Evolutionary conservation across 2,888 invertebrate species (phyloP), one percentile per base, ranked within the genome.

Genomic region (Mantis religiosa): DNA sequence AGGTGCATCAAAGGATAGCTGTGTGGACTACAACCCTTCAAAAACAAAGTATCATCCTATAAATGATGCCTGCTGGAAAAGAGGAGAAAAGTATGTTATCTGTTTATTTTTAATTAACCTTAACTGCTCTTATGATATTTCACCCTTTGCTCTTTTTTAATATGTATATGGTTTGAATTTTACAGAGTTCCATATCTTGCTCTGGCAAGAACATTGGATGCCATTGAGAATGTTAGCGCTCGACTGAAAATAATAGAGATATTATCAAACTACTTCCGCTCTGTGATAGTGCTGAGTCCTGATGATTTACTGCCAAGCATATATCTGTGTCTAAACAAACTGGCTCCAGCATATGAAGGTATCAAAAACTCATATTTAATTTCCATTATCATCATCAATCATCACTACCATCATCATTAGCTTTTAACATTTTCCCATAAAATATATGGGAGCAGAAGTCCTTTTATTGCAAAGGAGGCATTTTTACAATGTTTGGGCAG

Each of bases 331-430:
- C 94, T 99, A n/a, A 99, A 99, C 93, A 97, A 97, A 93, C 94
- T 99, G 84, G 99, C 98, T 0, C 99, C 99, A 0, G 98, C 99
- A 0, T 99, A 99, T 93, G 98, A 98, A 93, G 99, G 98, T 94
- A 92, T 92, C 0, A 71, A 25, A 14, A 86, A 41, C 54, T 81
- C n/a, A n/a, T 89, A 89, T 90, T 89, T 88, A 89, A 89, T 30
- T n/a, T 30, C 90, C 88, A 84, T 83, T 30, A 30, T 30, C 30
- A 30, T n/a, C 30, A 30, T 30, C 30, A 30, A 30, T 30, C 30
- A 30, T 30, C 30, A 30, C 4, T 30, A 30, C 4, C 4, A 30
- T 30, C 30, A 30, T 30, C 7, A 34, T 7, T 7, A 34, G 4
- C 30, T 30, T 30, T 30, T 34, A 7, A 0, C 7, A 7, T 7